Evolutionary conservation across 2,797 vertebrate genomes (phyloP).

Genomic region (Chrosomus eos): DNA sequence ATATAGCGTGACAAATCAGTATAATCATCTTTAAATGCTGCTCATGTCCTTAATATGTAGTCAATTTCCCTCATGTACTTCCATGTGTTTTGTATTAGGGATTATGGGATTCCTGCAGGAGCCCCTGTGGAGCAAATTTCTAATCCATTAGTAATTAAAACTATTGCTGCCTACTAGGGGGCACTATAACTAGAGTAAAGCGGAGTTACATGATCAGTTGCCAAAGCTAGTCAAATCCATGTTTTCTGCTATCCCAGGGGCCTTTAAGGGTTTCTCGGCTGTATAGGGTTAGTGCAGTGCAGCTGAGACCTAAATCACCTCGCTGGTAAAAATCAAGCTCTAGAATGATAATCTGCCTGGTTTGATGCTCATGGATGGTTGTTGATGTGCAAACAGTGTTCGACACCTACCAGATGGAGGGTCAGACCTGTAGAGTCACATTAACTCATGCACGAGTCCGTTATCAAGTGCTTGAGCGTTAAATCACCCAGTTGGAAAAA

Average conservation of each 20-base stretch:
- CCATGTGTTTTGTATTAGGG: slow-evolving; percentile 46
- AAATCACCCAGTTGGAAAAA: background rate
- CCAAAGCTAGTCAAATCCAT: slow-evolving; percentile 7
- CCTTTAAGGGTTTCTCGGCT: slow-evolving; percentile 26
- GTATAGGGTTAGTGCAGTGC: background rate
- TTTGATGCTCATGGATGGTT: background rate
- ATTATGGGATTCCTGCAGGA: slow-evolving; percentile 51
- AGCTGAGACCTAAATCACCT: slow-evolving; percentile 34
- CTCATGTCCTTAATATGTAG: slow-evolving; percentile 13
- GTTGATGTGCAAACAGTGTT: slow-evolving; percentile 22
- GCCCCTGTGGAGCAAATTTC: slow-evolving; percentile 27
- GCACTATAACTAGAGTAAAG: slow-evolving; percentile 20
- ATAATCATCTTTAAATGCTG: background rate
- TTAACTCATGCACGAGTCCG: background rate
- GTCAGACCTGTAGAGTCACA: background rate
- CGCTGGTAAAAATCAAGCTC: slow-evolving; percentile 13
- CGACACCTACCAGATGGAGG: slow-evolving; percentile 35
- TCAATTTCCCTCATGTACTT: slow-evolving; percentile 11
- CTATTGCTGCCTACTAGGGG: background rate
- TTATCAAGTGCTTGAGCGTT: background rate
- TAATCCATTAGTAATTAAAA: slow-evolving; percentile 20
- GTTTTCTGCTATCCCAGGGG: slow-evolving; percentile 10
- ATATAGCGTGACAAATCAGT: background rate
- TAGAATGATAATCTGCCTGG: background rate
- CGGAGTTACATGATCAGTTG: background rate